Conservation (phyloP, 2,797 vertebrate species). For the Pampus argenteus region DNA sequence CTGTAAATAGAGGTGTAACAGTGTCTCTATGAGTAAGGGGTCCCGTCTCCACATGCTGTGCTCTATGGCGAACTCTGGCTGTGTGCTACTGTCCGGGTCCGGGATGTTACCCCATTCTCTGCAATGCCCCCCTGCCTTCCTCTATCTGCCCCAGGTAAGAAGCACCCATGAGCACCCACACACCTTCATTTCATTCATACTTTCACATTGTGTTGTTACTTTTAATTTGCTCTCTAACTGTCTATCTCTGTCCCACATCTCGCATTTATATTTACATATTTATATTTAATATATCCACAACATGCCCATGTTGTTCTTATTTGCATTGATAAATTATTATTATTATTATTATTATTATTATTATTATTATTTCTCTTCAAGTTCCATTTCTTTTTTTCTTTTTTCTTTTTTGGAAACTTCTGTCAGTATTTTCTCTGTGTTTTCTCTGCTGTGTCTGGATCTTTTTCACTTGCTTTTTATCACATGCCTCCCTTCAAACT, state of each 20-base stretch:
- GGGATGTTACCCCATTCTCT: conserved; percentile 94
- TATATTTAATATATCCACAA: not conserved
- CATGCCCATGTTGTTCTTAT: not conserved
- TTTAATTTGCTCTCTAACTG: not conserved
- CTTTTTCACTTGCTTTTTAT: not conserved
- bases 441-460: not conserved
- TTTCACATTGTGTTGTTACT: not conserved
- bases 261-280: no score
- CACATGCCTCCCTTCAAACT: not conserved
- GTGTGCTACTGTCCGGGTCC: conserved; percentile 93
- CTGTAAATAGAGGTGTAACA: conserved; percentile 63
- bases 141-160: conserved; percentile 98
- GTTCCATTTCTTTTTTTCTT: no score
- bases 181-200: not conserved
- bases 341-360: not conserved
- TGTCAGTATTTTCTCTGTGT: no score
- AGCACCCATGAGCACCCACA: conserved; percentile 9
- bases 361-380: not conserved
- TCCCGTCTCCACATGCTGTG: conserved; percentile 95
- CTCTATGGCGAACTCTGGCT: conserved; percentile 97
- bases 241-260: not conserved
- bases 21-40: conserved; percentile 83
- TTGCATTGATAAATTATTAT: no score
- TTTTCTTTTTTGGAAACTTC: conserved; percentile 17
- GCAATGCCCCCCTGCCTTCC: conserved; percentile 92